Percentiles rank a stretch among this genome's conserved stretches.
phyloP scores from a whole-genome alignment of 2,113 vertebrate species.

The Thamnaconus septentrionalis region DNA sequence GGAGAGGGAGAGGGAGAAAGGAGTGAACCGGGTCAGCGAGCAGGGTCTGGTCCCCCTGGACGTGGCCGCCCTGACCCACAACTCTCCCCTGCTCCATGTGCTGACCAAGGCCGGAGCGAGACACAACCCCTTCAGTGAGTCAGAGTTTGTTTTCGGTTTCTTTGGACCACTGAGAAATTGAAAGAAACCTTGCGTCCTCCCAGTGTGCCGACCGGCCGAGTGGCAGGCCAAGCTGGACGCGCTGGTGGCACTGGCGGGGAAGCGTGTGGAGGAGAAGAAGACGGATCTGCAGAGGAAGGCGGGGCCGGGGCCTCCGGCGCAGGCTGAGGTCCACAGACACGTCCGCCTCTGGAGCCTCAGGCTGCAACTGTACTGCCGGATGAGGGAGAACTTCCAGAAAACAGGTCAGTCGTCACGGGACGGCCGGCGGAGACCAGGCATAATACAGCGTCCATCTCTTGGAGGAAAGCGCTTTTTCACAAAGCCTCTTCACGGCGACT shows the following conservation, averaged over 20 bases:
- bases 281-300: slow-evolving; percentile 51
- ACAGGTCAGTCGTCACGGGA: slow-evolving; percentile 57
- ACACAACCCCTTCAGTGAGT: slow-evolving; percentile 77
- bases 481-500: too few species aligned
- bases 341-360: slow-evolving; percentile 70
- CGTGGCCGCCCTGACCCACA: slow-evolving; percentile 75
- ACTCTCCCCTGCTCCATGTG: slow-evolving; percentile 73
- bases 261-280: slow-evolving; percentile 63
- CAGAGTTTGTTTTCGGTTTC: too few species aligned
- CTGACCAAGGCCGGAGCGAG: slow-evolving; percentile 72
- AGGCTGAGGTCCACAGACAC: slow-evolving; percentile 64
- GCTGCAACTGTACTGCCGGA: slow-evolving; percentile 73
- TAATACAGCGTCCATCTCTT: too few species aligned
- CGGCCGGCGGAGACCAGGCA: slow-evolving; percentile 9
- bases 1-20: slow-evolving; percentile 59
- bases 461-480: too few species aligned
- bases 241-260: slow-evolving; percentile 66
- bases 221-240: slow-evolving; percentile 70
- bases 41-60: slow-evolving; percentile 78
- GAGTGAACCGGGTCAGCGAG: slow-evolving; percentile 72
- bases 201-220: slow-evolving; percentile 67
- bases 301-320: slow-evolving; percentile 51
- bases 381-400: slow-evolving; percentile 72
- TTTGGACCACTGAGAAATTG: neutral
- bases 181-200: neutral